Evolutionary conservation across 2,797 vertebrate species (phyloP).

Genomic region (Chaetodon trifasciatus): DNA sequence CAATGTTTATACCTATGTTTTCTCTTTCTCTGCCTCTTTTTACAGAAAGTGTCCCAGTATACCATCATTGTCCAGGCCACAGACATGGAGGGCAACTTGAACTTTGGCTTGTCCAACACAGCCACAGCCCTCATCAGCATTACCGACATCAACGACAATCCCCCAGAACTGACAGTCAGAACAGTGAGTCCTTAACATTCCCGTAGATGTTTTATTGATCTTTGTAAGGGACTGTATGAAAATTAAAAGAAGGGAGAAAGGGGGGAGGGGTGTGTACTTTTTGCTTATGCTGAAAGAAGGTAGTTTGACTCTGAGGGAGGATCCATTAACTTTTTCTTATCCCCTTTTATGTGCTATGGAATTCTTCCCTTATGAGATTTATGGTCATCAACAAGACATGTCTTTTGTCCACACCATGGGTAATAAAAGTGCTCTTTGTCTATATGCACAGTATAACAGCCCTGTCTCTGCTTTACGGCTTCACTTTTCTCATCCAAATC

Average conservation of each 20-base stretch:
- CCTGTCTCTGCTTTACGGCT: background rate
- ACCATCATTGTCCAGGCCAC: constrained; percentile 97
- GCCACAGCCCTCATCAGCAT: constrained; percentile 95
- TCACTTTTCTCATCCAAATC: background rate
- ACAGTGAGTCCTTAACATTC: constrained; percentile 88
- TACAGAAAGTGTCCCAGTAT: constrained; percentile 98
- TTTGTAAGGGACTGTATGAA: background rate
- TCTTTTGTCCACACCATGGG: background rate
- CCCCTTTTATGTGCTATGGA: background rate
- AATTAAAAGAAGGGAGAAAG: background rate
- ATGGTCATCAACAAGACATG: background rate
- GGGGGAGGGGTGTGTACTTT: background rate
- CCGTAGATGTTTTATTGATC: background rate
- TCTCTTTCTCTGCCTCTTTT: constrained; percentile 34
- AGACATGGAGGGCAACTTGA: constrained; percentile 98
- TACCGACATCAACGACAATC: constrained; percentile 98
- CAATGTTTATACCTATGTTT: background rate
- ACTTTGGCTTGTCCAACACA: constrained; percentile 97
- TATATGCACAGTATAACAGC: background rate
- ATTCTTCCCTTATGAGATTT: background rate
- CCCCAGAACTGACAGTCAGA: constrained; percentile 92
- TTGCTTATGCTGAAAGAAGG: background rate
- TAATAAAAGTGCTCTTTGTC: background rate
- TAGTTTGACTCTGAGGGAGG: background rate
- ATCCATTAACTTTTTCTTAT: background rate